phyloP scores from a whole-genome alignment of 1,140 invertebrate genomes.

The Galendromus occidentalis region DNA sequence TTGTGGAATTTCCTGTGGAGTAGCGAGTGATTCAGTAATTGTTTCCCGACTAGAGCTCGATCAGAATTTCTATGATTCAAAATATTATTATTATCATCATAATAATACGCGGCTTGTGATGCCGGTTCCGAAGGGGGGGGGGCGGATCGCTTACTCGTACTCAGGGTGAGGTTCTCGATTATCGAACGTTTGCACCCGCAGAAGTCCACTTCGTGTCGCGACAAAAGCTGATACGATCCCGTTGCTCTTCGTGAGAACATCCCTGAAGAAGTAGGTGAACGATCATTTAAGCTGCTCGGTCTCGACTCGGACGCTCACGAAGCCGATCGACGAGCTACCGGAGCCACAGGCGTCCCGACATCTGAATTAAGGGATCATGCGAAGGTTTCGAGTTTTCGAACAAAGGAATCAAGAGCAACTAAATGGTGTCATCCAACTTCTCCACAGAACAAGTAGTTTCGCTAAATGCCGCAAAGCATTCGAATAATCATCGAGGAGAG shows the following conservation, averaged over 20 bases:
- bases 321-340: background rate
- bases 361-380: background rate
- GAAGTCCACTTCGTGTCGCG: slow-evolving; percentile 63
- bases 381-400: slow-evolving; percentile 26
- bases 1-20: slow-evolving; percentile 56
- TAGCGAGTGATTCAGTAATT: no score
- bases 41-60: background rate
- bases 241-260: slow-evolving; percentile 56
- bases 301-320: slow-evolving; percentile 7
- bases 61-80: slow-evolving; percentile 6
- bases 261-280: slow-evolving; percentile 32
- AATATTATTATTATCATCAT: background rate
- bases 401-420: slow-evolving; percentile 21
- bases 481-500: no score
- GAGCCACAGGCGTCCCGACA: background rate
- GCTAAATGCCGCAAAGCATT: slow-evolving; percentile 5
- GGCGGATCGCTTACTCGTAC: slow-evolving; percentile 18
- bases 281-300: no score
- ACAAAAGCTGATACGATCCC: slow-evolving; percentile 61
- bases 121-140: background rate
- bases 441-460: background rate
- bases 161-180: slow-evolving; percentile 16
- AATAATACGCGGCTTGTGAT: background rate
- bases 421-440: no score
- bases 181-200: slow-evolving; percentile 45